These are phyloP conservation scores for Crematogaster levior DNA, from an alignment of 2,888 invertebrate species.

Conservation along the genomic window DNA sequence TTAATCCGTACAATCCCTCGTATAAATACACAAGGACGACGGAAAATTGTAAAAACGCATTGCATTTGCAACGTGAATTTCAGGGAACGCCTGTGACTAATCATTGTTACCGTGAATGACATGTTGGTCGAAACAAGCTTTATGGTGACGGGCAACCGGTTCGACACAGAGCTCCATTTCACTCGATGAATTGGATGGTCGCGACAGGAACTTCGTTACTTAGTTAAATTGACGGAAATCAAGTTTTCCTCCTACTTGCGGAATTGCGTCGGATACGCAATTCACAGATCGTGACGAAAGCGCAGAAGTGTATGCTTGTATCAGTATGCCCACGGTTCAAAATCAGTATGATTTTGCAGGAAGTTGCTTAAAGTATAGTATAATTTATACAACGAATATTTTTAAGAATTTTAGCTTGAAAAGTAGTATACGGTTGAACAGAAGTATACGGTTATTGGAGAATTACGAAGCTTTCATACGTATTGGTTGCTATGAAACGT, in stretches of 20 bases:
- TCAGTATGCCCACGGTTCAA: background rate
- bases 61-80: slow-evolving; percentile 4
- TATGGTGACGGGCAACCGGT: slow-evolving; percentile 26
- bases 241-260: slow-evolving; percentile 68
- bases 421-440: no score
- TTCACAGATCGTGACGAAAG: slow-evolving; percentile 24
- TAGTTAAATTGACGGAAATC: slow-evolving; percentile 76
- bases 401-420: background rate
- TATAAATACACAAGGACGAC: slow-evolving; percentile 8
- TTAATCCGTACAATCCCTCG: slow-evolving; percentile 3
- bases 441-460: background rate
- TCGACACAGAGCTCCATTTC: slow-evolving; percentile 62
- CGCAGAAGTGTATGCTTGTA: background rate
- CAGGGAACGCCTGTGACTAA: slow-evolving; percentile 21
- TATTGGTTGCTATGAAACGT: background rate
- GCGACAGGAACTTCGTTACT: slow-evolving; percentile 78
- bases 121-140: slow-evolving; percentile 38
- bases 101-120: slow-evolving; percentile 55
- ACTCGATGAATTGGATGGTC: slow-evolving; percentile 68
- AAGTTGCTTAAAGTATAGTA: background rate
- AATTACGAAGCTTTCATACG: background rate
- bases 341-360: background rate
- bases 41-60: slow-evolving; percentile 44
- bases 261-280: slow-evolving; percentile 46
- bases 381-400: background rate